Evolutionary conservation across 1,140 invertebrate species (phyloP).

Genomic region (Octopus bimaculoides): DNA sequence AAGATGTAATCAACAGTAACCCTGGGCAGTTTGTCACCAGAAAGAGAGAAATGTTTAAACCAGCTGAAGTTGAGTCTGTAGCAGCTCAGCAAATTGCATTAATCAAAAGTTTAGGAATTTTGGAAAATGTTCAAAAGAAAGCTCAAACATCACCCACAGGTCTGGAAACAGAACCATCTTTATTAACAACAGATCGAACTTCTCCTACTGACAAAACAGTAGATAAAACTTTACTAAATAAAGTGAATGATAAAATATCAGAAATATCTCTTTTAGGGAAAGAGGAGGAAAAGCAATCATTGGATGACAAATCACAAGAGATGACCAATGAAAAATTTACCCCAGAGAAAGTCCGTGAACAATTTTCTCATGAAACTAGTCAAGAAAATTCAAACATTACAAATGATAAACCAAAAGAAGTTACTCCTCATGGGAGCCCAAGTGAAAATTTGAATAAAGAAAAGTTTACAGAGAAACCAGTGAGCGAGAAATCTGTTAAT

Average conservation of each 20-base stretch:
- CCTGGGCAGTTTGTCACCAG: conserved; percentile 5
- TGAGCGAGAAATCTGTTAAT: background rate
- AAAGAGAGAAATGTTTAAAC: conserved; percentile 11
- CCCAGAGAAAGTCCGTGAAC: background rate
- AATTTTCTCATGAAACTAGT: background rate
- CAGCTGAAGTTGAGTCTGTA: background rate
- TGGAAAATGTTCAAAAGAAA: conserved; percentile 9
- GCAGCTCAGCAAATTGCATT: background rate
- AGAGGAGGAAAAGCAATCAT: background rate
- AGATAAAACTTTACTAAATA: background rate
- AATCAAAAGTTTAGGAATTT: background rate
- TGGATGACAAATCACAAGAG: background rate
- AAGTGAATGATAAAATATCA: background rate
- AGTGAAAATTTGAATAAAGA: background rate
- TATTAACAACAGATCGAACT: background rate
- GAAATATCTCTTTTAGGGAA: background rate
- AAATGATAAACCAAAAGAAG: background rate
- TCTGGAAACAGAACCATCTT: background rate
- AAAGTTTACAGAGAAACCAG: background rate
- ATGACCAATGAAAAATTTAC: background rate
- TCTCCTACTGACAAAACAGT: background rate
- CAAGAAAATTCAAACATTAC: background rate
- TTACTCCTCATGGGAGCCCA: background rate
- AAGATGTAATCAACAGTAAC: conserved; percentile 6
- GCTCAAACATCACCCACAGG: background rate